A percentile compares a stretch with the other conserved stretches of the same genome.
Evolutionary conservation across 1,140 invertebrate genomes (phyloP).

Genomic region (Drosophila sp.): DNA sequence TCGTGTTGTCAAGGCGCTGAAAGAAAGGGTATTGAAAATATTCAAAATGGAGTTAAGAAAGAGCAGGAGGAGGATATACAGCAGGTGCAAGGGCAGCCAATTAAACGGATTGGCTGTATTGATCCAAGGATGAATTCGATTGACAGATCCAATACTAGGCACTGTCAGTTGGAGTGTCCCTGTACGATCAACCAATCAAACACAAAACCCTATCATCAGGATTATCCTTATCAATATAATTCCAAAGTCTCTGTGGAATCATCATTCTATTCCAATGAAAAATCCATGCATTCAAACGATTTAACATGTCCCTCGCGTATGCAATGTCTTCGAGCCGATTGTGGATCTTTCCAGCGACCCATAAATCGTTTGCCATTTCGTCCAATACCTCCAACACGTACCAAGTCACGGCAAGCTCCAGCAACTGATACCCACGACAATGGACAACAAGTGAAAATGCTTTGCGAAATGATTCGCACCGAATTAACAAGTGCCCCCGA

Average conservation of each 20-base stretch:
- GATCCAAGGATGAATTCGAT: background rate
- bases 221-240: background rate
- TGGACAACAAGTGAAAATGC: slow-evolving; percentile 48
- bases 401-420: background rate
- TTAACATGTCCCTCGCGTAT: background rate
- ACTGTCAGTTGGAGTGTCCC: background rate
- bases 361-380: background rate
- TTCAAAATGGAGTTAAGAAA: background rate
- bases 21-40: background rate
- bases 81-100: background rate
- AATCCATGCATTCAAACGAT: slow-evolving; percentile 6
- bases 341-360: background rate
- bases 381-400: background rate
- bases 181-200: background rate
- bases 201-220: background rate
- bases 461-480: slow-evolving; percentile 65
- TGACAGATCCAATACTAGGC: background rate
- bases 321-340: background rate
- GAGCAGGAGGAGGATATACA: background rate
- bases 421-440: background rate
- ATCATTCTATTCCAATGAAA: slow-evolving; percentile 29
- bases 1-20: background rate
- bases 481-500: slow-evolving; percentile 54
- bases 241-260: slow-evolving; percentile 15
- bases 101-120: background rate